Evolutionary conservation across 1,140 invertebrate species (phyloP).

Genomic region (Nasonia giraulti): DNA sequence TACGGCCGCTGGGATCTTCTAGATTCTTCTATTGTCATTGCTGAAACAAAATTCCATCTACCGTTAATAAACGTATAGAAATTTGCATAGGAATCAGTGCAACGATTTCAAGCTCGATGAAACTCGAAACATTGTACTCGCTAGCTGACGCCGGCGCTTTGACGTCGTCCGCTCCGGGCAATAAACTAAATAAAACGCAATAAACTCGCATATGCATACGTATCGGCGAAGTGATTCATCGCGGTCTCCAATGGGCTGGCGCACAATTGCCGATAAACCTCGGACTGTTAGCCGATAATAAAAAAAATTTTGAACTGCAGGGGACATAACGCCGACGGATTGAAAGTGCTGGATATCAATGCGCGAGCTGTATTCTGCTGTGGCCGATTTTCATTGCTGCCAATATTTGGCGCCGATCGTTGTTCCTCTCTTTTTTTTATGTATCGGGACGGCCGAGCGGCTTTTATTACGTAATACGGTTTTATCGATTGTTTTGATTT

Average conservation of each 20-base stretch:
- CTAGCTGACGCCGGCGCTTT: no score
- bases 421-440: background rate
- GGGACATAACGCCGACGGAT: background rate
- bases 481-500: conserved; percentile 2
- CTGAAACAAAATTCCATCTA: conserved; percentile 68
- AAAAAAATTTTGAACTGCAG: background rate
- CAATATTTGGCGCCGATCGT: background rate
- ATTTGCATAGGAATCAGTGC: no score
- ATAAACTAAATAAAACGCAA: no score
- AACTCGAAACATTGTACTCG: no score
- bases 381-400: background rate
- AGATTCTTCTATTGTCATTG: conserved; percentile 80
- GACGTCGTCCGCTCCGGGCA: no score
- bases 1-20: conserved; percentile 81
- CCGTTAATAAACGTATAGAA: no score
- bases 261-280: background rate
- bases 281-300: background rate
- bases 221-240: no score
- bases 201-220: no score
- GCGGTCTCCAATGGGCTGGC: background rate
- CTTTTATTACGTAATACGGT: background rate
- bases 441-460: background rate
- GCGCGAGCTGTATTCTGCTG: no score
- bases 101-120: no score
- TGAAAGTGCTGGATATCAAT: background rate